A percentile compares a stretch with the other conserved stretches of the same genome.
Evolutionary conservation across 30 jellyfish, hydroid and myxozoan species (phyloP).

Genomic region (Sanderia malayensis): DNA sequence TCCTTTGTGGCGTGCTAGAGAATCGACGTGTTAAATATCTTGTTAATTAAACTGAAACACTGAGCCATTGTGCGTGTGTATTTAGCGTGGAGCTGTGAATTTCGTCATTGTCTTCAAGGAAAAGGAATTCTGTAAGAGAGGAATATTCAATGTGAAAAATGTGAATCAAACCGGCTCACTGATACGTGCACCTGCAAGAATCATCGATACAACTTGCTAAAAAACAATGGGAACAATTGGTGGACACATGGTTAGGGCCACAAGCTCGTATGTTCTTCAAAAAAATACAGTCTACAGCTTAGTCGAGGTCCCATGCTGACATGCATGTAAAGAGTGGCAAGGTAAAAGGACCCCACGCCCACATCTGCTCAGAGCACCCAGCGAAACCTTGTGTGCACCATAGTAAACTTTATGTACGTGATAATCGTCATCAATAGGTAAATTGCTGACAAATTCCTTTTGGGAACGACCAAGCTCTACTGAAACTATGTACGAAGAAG

Average conservation of each 20-base stretch:
- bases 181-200: constrained; percentile 69
- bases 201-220: constrained; percentile 68
- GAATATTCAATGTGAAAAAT: neutral
- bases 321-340: constrained; percentile 22
- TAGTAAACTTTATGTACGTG: no score
- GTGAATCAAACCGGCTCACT: constrained; percentile 51
- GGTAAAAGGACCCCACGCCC: constrained; percentile 53
- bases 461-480: no score
- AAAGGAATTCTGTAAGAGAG: neutral
- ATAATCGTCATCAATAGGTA: no score
- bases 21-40: neutral
- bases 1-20: neutral
- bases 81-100: constrained; percentile 3
- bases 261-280: constrained; percentile 36
- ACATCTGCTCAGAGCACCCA: constrained; percentile 58
- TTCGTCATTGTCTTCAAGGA: neutral
- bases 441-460: no score
- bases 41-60: constrained; percentile 3
- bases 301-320: constrained; percentile 45
- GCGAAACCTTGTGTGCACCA: constrained; percentile 45
- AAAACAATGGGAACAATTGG: constrained; percentile 55
- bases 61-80: neutral
- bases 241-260: constrained; percentile 55
- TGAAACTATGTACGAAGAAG: no score
- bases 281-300: constrained; percentile 58